Conservation (phyloP, 2,888 invertebrate species). For the Apodemia duryi region DNA sequence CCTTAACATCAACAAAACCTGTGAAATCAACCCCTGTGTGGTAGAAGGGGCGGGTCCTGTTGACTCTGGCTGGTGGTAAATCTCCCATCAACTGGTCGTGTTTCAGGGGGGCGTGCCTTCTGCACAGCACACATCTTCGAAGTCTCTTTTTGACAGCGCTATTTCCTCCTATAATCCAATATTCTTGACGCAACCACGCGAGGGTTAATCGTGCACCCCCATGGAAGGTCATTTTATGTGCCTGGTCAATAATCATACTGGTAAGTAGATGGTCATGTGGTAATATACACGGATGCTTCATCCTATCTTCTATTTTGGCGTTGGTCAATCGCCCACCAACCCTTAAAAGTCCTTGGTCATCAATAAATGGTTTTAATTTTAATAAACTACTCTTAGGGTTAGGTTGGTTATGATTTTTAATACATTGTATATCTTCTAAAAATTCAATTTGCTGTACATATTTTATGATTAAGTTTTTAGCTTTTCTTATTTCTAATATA, state of each 20-base stretch:
- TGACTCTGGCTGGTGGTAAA: constrained; percentile 24
- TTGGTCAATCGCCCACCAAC: too few species aligned
- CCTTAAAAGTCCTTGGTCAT: too few species aligned
- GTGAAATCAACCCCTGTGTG: too few species aligned
- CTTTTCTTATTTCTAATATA: constrained; percentile 15
- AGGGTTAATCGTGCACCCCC: too few species aligned
- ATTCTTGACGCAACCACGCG: too few species aligned
- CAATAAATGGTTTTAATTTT: constrained; percentile 20
- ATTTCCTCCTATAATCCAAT: too few species aligned
- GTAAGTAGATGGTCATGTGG: too few species aligned
- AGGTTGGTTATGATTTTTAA: constrained; percentile 22
- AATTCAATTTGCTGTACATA: constrained; percentile 16
- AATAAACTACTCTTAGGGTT: constrained; percentile 20
- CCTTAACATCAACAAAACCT: too few species aligned
- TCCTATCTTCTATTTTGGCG: too few species aligned
- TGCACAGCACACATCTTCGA: constrained; percentile 25
- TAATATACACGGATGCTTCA: too few species aligned
- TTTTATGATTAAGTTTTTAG: constrained; percentile 1
- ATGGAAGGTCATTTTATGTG: too few species aligned
- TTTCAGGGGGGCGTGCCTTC: constrained; percentile 23
- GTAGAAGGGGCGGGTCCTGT: constrained; percentile 9
- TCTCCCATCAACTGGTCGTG: constrained; percentile 29
- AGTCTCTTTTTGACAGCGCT: constrained; percentile 26
- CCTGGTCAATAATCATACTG: too few species aligned
- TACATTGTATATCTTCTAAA: constrained; percentile 19